Base-by-base conservation (phyloP, 2,113 vertebrate species). In the Microtus ochrogaster region DNA sequence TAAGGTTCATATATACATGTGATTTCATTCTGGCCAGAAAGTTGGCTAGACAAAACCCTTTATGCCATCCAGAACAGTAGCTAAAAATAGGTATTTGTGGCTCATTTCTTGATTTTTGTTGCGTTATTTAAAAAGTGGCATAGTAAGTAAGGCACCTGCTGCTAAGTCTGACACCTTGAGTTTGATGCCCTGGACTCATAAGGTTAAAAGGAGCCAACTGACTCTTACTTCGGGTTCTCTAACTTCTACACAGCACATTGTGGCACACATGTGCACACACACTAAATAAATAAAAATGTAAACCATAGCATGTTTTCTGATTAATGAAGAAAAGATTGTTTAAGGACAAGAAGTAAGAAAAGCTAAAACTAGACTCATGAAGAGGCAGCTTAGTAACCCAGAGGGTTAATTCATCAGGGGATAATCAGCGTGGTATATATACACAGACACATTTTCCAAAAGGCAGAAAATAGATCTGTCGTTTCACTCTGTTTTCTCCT, bases 381-480 rank as follows among this genome's bases (percentile, higher is more conserved):
- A n/a, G 52, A 96, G 28, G 26, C 74, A 83, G 33, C 17, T 94
- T 85, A 44, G 82, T 91, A 92, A 84, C 28, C 13, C 61, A 78
- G 49, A 94, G 90, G 89, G 92, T 83, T 97, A 95, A 96, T 89
- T 94, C 74, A 96, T 87, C 76, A 93, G 89, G 85, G 74, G 74
- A 83, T 96, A 89, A 97, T 93, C 90, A 97, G 90, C 91, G 90
- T 82, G 49, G 88, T 90, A 81, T 96, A 58, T 87, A 87, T 65
- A 94, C 78, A 91, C 58, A 96, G 94, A 95, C 61, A 91, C 82
- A 70, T 95, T 96, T 91, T 76, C 81, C 94, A 91, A 94, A 97
- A 93, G 58, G 92, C 89, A 97, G 86, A 97, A 89, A 96, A 97
- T 97, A 98, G 96, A 97, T 94, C 90, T 90, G 90, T 97, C 3